Conservation (phyloP, 2,888 invertebrate species). For the Agrilus biguttatus region DNA sequence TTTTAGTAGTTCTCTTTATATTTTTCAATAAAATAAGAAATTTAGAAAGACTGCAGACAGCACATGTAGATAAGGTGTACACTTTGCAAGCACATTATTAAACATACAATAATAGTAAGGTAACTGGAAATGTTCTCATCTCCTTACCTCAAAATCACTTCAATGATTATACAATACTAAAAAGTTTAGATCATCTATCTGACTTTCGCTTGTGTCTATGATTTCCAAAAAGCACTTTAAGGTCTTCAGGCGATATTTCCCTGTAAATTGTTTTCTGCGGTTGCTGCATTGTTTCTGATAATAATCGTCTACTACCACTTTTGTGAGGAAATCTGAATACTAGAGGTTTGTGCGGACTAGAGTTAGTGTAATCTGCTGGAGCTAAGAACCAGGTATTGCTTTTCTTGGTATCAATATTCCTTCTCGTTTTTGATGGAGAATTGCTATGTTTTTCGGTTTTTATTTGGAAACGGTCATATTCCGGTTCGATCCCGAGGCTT, state of each 20-base stretch:
- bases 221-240: slow-evolving; percentile 23
- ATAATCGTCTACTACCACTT: slow-evolving; percentile 9
- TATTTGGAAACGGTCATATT: slow-evolving; percentile 4
- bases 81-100: too few relatives aligned
- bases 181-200: neutral
- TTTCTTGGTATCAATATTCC: slow-evolving; percentile 18
- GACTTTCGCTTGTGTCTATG: slow-evolving; percentile 2
- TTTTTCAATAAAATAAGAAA: too few relatives aligned
- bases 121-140: too few relatives aligned
- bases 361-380: slow-evolving; percentile 14
- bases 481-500: slow-evolving; percentile 1
- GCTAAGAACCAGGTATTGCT: slow-evolving; percentile 18
- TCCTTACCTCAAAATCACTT: too few relatives aligned
- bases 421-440: slow-evolving; percentile 10
- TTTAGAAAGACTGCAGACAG: too few relatives aligned
- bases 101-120: too few relatives aligned
- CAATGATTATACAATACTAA: too few relatives aligned
- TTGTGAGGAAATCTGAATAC: slow-evolving; percentile 23
- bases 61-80: too few relatives aligned
- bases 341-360: slow-evolving; percentile 20
- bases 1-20: too few relatives aligned
- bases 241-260: slow-evolving; percentile 20
- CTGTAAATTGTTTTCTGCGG: slow-evolving; percentile 17
- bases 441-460: slow-evolving; percentile 2
- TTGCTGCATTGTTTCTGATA: slow-evolving; percentile 6